Evolutionary conservation across 2,888 invertebrate species (phyloP).

Genomic region (Eretmocerus hayati): DNA sequence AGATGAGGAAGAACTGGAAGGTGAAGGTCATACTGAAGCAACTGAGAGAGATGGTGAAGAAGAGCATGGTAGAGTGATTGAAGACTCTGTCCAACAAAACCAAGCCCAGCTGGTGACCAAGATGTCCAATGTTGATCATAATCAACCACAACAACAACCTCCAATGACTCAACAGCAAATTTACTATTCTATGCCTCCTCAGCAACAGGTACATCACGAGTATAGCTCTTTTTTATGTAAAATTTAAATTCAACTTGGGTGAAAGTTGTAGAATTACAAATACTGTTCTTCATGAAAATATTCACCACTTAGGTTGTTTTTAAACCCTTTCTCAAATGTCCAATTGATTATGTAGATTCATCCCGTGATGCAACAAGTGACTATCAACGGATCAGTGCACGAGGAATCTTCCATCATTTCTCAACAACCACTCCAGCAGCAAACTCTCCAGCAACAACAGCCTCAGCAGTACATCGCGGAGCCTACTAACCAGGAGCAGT

Average conservation of each 20-base stretch:
- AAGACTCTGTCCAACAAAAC: conserved; percentile 56
- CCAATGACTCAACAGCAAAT: conserved; percentile 32
- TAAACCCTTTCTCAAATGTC: no score
- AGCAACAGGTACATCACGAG: conserved; percentile 33
- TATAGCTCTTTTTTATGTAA: no score
- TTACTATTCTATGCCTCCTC: conserved; percentile 32
- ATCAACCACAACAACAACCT: conserved; percentile 29
- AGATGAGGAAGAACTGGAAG: conserved; percentile 37
- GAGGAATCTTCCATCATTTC: conserved; percentile 40
- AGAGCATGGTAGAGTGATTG: conserved; percentile 58
- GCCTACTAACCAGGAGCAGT: conserved; percentile 34
- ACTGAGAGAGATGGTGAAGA: conserved; percentile 49
- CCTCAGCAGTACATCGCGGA: conserved; percentile 37
- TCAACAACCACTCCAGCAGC: conserved; percentile 35
- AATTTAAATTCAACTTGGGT: background rate
- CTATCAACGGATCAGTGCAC: conserved; percentile 43
- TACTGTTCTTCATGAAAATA: no score
- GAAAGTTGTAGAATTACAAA: no score
- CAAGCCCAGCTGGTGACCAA: conserved; percentile 31
- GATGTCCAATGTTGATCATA: conserved; percentile 30
- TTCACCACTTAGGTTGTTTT: no score
- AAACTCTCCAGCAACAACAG: conserved; percentile 30
- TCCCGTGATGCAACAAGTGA: conserved; percentile 39
- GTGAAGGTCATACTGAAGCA: conserved; percentile 35
- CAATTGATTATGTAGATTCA: conserved; percentile 40